These are phyloP conservation scores for Anseranas semipalmata DNA, from an alignment of 2,113 vertebrate genomes.

Conservation along the genomic window DNA sequence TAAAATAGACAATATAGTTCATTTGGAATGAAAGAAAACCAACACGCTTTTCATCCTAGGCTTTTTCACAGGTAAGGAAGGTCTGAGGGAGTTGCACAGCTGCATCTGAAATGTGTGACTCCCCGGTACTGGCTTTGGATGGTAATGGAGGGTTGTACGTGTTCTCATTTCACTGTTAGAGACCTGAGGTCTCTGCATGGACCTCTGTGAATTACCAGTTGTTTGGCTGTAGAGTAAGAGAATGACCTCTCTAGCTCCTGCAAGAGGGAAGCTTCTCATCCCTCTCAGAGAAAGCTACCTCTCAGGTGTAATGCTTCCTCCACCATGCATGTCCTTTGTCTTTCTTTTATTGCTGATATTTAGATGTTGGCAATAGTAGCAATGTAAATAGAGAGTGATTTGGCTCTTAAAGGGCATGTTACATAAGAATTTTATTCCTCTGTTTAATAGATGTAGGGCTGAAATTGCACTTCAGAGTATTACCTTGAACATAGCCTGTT, in stretches of 20 bases:
- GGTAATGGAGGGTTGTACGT: not conserved
- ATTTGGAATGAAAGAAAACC: not conserved
- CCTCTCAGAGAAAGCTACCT: not conserved
- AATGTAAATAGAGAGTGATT: not conserved
- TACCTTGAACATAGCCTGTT: not conserved
- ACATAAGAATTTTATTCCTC: not conserved
- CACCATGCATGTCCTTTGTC: accelerated
- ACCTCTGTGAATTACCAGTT: not conserved
- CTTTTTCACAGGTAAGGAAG: accelerated
- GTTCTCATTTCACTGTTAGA: accelerated
- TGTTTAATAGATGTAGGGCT: not conserved
- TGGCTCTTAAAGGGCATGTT: accelerated
- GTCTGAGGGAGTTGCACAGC: not conserved
- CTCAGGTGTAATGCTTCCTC: not conserved
- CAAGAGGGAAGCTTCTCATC: accelerated
- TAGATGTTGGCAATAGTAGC: not conserved
- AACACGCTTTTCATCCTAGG: accelerated
- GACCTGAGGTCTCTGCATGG: not conserved
- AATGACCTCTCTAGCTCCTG: not conserved
- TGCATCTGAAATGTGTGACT: accelerated
- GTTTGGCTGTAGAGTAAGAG: not conserved
- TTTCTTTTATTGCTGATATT: not conserved
- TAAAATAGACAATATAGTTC: accelerated
- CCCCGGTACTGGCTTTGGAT: not conserved
- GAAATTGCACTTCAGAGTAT: not conserved